A percentile compares a stretch with the other conserved stretches of the same genome.
Conservation (phyloP, 2,113 vertebrate genomes). For the Triplophysa tibetana region DNA sequence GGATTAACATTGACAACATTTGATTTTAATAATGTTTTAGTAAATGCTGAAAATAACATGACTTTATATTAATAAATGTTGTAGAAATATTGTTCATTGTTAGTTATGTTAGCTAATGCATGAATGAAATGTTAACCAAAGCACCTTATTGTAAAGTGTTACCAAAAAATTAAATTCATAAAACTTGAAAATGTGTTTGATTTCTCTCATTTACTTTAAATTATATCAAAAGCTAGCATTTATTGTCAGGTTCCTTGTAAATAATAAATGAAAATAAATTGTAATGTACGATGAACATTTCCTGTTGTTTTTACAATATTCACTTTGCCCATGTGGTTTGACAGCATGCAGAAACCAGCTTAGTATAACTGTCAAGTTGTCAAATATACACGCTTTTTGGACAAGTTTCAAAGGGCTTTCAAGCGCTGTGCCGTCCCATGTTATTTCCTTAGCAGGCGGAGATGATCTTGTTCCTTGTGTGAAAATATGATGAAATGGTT, state of each 20-base stretch:
- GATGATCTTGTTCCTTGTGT: conserved; percentile 12
- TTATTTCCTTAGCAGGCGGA: conserved; percentile 13
- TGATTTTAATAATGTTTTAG: no score
- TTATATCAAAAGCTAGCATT: not conserved
- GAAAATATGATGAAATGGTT: conserved; percentile 37
- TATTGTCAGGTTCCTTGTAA: not conserved
- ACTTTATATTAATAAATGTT: no score
- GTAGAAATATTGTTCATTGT: no score
- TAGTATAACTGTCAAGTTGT: conserved; percentile 48
- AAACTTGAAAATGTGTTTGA: not conserved
- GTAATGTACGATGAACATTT: not conserved
- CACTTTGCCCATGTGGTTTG: not conserved
- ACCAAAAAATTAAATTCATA: no score
- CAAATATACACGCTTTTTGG: conserved; percentile 34
- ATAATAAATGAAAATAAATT: not conserved
- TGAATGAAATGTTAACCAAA: no score
- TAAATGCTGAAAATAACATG: no score
- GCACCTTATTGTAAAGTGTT: no score
- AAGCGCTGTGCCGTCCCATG: conserved; percentile 14
- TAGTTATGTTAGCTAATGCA: no score
- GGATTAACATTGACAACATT: no score
- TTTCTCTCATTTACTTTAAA: not conserved
- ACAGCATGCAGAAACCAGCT: conserved; percentile 23
- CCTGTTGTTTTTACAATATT: not conserved
- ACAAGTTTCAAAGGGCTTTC: conserved; percentile 32